Evolutionary conservation across 30 jellyfish, hydroid and myxozoan genomes (phyloP).

Genomic region (Hydractinia symbiolongicarpus): DNA sequence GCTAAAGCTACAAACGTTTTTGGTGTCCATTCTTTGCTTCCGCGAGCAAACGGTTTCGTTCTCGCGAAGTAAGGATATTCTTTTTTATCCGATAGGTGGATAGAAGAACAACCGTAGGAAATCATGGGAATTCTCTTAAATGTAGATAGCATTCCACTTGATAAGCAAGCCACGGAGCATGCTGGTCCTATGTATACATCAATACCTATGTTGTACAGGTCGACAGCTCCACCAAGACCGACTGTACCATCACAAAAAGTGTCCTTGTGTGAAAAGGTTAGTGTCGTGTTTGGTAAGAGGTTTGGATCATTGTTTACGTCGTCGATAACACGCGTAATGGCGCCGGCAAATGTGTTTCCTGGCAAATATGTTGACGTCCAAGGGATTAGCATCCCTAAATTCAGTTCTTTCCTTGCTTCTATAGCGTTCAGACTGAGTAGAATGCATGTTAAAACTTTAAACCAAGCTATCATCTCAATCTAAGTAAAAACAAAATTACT

Average conservation of each 20-base stretch:
- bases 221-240: conserved; percentile 70
- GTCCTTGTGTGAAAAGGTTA: conserved; percentile 35
- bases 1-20: conserved; percentile 39
- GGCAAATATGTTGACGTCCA: conserved; percentile 59
- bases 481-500: too few relatives aligned
- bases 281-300: conserved; percentile 31
- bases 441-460: too few relatives aligned
- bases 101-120: conserved; percentile 79
- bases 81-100: conserved; percentile 44
- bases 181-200: conserved; percentile 82
- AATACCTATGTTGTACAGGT: conserved; percentile 42
- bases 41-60: conserved; percentile 87
- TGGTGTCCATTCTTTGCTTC: conserved; percentile 61
- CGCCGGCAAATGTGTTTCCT: conserved; percentile 73
- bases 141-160: conserved; percentile 70
- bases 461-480: too few relatives aligned
- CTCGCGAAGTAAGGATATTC: conserved; percentile 73
- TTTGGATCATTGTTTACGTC: conserved; percentile 51
- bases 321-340: conserved; percentile 63
- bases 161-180: conserved; percentile 67
- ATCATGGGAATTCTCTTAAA: conserved; percentile 65
- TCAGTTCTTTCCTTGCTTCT: too few relatives aligned
- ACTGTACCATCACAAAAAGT: conserved; percentile 55
- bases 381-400: conserved; percentile 63
- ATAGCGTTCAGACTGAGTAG: too few relatives aligned